phyloP scores from a whole-genome alignment of 92 coral and sea anemone genomes.

The Parazoanthus darwini region DNA sequence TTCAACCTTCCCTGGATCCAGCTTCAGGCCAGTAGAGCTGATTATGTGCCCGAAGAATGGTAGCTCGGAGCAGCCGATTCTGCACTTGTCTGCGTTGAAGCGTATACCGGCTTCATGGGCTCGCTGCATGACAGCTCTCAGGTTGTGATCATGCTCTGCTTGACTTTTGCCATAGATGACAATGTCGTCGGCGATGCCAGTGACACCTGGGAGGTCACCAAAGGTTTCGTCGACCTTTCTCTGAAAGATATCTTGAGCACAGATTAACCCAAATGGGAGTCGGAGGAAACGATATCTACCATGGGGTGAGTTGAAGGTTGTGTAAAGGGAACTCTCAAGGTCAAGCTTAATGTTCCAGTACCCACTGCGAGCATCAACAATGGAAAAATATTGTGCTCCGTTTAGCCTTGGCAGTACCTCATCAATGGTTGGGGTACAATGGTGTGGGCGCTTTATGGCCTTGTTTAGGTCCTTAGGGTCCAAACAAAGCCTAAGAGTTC shows the following conservation, averaged over 20 bases:
- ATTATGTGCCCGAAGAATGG: constrained; percentile 40
- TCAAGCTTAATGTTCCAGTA: constrained; percentile 73
- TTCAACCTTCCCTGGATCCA: constrained; percentile 34
- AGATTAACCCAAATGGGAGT: constrained; percentile 61
- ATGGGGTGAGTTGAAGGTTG: constrained; percentile 71
- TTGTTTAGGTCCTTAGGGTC: constrained; percentile 70
- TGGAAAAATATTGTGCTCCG: constrained; percentile 64
- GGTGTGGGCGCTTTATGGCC: constrained; percentile 66
- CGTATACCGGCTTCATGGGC: constrained; percentile 47
- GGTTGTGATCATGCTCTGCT: constrained; percentile 61
- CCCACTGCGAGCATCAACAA: constrained; percentile 68
- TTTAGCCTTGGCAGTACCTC: constrained; percentile 66
- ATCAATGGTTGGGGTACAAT: constrained; percentile 73
- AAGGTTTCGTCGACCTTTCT: constrained; percentile 5
- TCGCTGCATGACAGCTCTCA: constrained; percentile 56
- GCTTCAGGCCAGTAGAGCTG: constrained; percentile 13
- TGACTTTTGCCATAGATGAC: constrained; percentile 55
- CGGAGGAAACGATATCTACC: constrained; percentile 61
- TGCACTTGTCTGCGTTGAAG: constrained; percentile 48
- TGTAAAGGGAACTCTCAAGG: constrained; percentile 53
- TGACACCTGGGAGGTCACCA: constrained; percentile 65
- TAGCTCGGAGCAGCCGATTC: constrained; percentile 44
- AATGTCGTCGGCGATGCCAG: constrained; percentile 72
- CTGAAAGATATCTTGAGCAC: constrained; percentile 50
- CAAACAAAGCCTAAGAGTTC: constrained; percentile 58